Base-by-base conservation (phyloP, 2,797 vertebrate species). In the Mus spretus region DNA sequence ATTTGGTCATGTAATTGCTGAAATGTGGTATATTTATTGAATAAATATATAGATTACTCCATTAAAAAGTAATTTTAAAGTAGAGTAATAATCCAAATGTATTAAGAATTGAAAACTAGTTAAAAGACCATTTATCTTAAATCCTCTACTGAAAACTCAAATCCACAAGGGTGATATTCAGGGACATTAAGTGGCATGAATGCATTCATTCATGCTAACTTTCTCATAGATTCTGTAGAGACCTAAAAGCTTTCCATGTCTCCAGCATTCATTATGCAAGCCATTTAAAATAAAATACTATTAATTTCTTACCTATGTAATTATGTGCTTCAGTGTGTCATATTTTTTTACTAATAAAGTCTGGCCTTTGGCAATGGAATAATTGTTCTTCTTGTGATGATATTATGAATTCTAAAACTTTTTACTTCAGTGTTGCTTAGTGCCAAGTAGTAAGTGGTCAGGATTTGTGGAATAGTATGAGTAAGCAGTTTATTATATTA, bases 31-130 rank as follows among this genome's bases (percentile, higher is more conserved):
- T 37, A 70, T 65, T 59, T 61, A 4, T 85, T 84, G 55, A 95
- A 79, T 74, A 93, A 81, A 78, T 55, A 85, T 81, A 40, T 40
- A 1, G 7, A n/a, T 50, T 77, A 93, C 61, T 63, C 34, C 7
- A 57, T 63, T 74, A 72, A 34, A 57, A 85, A 59, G 2, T 85
- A 44, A 75, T 81, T 87, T 95, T 95, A 20, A 95, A 72, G 63
- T 50, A 91, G 6, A 44, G 12, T 24, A 84, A 65, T 67, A 84
- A 70, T 1, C 3, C 4, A 83, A 96, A 44, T 13, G 12, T 67
- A 67, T 67, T 67, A 15, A 67, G 65, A 67, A 67, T 67, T 17
- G 14, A 67, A 67, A 34, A 67, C 6, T 34, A 67, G 65, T 67
- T 67, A 34, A 70, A 70, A n/a, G 0, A 37, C 50, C 44, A 83